A percentile compares a stretch with the other conserved stretches of the same genome.
Evolutionary conservation across 2,797 vertebrate genomes (phyloP).

Genomic region (Falco peregrinus): DNA sequence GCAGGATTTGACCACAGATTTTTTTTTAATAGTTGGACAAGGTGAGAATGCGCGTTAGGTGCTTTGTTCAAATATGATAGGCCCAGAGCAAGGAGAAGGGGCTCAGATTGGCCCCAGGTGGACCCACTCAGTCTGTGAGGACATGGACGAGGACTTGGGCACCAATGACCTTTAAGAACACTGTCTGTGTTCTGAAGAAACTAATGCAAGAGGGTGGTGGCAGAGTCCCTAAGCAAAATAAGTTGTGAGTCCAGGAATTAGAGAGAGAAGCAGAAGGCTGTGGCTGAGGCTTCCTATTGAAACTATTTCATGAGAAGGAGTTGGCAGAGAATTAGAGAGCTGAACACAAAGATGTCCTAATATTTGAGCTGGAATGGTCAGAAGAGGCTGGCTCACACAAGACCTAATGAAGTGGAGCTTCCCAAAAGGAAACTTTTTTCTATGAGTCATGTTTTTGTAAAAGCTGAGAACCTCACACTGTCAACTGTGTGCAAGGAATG

Average conservation of each 20-base stretch:
- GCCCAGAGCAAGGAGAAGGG: background rate
- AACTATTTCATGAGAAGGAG: background rate
- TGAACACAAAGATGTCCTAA: background rate
- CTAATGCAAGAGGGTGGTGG: background rate
- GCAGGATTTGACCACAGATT: background rate
- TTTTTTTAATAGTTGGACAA: background rate
- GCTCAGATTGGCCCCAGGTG: background rate
- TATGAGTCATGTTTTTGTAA: conserved; percentile 11
- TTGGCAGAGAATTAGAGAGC: background rate
- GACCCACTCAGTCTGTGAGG: background rate
- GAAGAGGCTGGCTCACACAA: background rate
- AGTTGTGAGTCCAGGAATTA: background rate
- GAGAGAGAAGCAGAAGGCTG: background rate
- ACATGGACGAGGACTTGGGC: background rate
- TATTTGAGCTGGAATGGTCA: background rate
- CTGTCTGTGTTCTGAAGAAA: background rate
- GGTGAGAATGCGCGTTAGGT: background rate
- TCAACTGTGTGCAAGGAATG: background rate
- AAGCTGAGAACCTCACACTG: background rate
- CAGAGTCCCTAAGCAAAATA: background rate
- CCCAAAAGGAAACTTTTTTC: conserved; percentile 3
- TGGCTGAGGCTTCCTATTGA: background rate
- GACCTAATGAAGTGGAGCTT: background rate
- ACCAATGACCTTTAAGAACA: background rate
- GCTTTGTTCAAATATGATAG: background rate